Conservation (phyloP, 2,797 vertebrate species). For the Synanceia verrucosa region DNA sequence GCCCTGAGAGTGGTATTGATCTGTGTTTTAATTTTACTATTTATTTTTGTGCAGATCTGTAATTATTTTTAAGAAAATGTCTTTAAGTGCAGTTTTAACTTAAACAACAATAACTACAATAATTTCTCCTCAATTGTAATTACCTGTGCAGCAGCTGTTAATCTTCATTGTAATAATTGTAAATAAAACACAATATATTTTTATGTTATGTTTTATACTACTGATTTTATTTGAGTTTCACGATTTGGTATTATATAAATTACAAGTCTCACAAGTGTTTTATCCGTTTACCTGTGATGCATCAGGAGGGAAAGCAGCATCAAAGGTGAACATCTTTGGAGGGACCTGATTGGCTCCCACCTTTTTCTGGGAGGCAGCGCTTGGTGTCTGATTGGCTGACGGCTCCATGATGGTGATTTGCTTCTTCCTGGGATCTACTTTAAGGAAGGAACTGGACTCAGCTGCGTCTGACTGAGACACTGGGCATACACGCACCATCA, state of each 20-base stretch:
- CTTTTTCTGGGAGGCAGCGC: slow-evolving; percentile 86
- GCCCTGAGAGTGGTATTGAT: background rate
- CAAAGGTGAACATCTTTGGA: slow-evolving; percentile 98
- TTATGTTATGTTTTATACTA: too few species aligned
- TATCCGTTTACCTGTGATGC: slow-evolving; percentile 92
- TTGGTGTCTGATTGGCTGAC: slow-evolving; percentile 81
- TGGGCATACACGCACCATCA: slow-evolving; percentile 96
- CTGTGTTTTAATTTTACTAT: too few species aligned
- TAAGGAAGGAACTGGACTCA: slow-evolving; percentile 95
- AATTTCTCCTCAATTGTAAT: too few species aligned
- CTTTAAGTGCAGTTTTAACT: too few species aligned
- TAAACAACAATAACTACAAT: too few species aligned
- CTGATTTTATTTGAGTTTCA: too few species aligned
- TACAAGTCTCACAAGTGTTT: background rate
- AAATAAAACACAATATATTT: too few species aligned
- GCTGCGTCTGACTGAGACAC: slow-evolving; percentile 84
- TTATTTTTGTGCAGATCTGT: background rate
- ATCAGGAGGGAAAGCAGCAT: slow-evolving; percentile 95
- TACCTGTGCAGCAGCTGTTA: too few species aligned
- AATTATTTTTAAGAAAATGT: background rate
- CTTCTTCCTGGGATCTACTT: slow-evolving; percentile 96
- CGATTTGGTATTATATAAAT: too few species aligned
- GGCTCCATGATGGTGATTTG: slow-evolving; percentile 97
- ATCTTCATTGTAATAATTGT: too few species aligned
- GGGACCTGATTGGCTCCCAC: slow-evolving; percentile 87